Evolutionary conservation across 2,888 invertebrate species (phyloP).

Genomic region (Ectemnius continuus): DNA sequence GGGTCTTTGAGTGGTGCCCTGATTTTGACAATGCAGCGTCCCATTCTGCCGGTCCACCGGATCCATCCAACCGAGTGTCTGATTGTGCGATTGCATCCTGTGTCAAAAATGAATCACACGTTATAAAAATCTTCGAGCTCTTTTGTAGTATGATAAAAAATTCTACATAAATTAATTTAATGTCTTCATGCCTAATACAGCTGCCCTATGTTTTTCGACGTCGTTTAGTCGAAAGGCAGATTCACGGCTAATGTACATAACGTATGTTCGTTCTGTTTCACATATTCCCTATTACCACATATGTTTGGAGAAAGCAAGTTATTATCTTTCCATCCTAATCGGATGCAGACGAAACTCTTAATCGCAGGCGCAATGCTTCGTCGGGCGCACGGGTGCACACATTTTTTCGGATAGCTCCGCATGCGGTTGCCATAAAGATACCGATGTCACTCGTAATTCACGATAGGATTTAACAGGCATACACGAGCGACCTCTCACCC

Average conservation of each 20-base stretch:
- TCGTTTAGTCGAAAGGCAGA: too few species aligned
- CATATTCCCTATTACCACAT: not conserved
- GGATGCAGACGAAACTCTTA: not conserved
- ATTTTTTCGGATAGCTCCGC: not conserved
- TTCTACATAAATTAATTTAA: too few species aligned
- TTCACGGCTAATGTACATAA: too few species aligned
- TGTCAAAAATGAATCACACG: conserved; percentile 4
- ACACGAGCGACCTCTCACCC: not conserved
- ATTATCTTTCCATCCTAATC: not conserved
- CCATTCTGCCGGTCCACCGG: conserved; percentile 73
- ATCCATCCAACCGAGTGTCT: conserved; percentile 72
- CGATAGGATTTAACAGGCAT: not conserved
- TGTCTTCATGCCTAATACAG: too few species aligned
- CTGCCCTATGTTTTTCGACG: too few species aligned
- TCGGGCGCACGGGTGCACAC: not conserved
- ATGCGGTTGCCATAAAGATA: not conserved
- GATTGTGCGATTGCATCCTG: conserved; percentile 71
- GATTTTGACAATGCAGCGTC: conserved; percentile 68
- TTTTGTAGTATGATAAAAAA: too few species aligned
- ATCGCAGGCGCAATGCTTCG: not conserved
- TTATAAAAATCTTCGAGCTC: not conserved
- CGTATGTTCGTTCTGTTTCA: too few species aligned
- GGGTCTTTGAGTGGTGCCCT: conserved; percentile 67
- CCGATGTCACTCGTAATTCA: conserved; percentile 5
- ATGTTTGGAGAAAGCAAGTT: not conserved